phyloP scores from a whole-genome alignment of 2,888 invertebrate species.

The Pelosia muscerda region DNA sequence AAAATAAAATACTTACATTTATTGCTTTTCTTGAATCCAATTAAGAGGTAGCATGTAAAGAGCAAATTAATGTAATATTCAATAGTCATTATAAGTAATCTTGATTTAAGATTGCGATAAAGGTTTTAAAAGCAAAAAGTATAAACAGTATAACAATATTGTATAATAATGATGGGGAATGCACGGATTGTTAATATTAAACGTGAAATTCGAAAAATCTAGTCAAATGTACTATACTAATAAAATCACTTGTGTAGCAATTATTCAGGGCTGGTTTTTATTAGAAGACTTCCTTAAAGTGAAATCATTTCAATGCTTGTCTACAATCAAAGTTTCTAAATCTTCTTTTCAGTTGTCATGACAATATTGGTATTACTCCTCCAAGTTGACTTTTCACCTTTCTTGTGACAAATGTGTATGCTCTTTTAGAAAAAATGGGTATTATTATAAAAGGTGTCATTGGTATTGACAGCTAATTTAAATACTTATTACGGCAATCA shows the following conservation, averaged over 20 bases:
- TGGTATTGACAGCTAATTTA: too few species aligned
- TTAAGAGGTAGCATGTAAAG: slow-evolving; percentile 64
- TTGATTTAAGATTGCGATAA: slow-evolving; percentile 1
- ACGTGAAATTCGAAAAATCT: background rate
- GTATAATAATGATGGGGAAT: background rate
- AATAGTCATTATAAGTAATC: slow-evolving; percentile 6
- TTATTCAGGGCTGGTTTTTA: background rate
- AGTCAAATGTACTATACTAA: background rate
- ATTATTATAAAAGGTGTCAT: too few species aligned
- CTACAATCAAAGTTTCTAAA: background rate
- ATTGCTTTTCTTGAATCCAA: slow-evolving; percentile 50
- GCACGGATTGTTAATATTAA: too few species aligned
- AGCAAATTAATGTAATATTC: slow-evolving; percentile 50
- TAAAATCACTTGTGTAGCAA: background rate
- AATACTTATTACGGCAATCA: too few species aligned
- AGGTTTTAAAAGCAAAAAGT: background rate
- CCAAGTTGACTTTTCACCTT: background rate
- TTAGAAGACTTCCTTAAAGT: background rate
- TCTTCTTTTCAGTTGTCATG: background rate
- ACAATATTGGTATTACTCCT: background rate
- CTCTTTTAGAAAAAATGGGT: background rate
- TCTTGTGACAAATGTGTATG: background rate
- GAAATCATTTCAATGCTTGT: background rate
- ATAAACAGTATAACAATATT: background rate
- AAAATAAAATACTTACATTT: slow-evolving; percentile 52